Base-by-base conservation (phyloP, 2,113 vertebrate species). In the Isichthys henryi region DNA sequence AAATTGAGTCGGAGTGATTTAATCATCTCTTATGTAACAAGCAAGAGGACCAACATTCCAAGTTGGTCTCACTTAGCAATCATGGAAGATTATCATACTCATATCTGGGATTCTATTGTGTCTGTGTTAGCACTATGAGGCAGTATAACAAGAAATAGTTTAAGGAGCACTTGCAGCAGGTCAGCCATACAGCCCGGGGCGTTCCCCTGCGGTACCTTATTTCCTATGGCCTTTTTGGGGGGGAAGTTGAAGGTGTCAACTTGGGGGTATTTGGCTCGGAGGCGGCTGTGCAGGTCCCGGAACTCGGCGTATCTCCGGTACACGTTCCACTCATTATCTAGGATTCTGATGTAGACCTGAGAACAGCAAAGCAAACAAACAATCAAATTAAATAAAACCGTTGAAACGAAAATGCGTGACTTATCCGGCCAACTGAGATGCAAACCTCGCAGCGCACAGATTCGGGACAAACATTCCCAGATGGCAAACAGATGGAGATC, bases 251-350 rank as follows among this genome's bases (percentile, higher is more conserved):
- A 98, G 91, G 96, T 93, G 92, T 97, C 96, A 91, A 99, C 97
- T 93, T 97, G 97, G 1, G 97, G 97, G 93, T 97, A 99, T 84
- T 96, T 96, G 77, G 70, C 93, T 90, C 97, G 96, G 45, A 99
- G 93, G 90, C 96, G 96, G 91, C 97, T 97, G 93, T 99, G 98
- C 90, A 99, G 94, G 89, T 93, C 95, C 84, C 98, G 95, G 94
- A 99, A 99, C 92, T 99, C 98, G 0, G 98, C 95, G 0, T 99
- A 99, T n/a, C 98, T 96, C 85, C 98, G 95, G 89, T 99, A 99
- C 46, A 99, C 96, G 0, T 99, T 99, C 98, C 98, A 99, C 91
- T 99, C 98, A 0, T 99, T 98, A 15, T 99, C 98, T 92, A 97
- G 97, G 95, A 99, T 99, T 91, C 98, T 96, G 92, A 99, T 97